A percentile compares a stretch with the other conserved stretches of the same genome.
Conservation (phyloP, 2,113 vertebrate species). For the Hippocampus barbouri region DNA sequence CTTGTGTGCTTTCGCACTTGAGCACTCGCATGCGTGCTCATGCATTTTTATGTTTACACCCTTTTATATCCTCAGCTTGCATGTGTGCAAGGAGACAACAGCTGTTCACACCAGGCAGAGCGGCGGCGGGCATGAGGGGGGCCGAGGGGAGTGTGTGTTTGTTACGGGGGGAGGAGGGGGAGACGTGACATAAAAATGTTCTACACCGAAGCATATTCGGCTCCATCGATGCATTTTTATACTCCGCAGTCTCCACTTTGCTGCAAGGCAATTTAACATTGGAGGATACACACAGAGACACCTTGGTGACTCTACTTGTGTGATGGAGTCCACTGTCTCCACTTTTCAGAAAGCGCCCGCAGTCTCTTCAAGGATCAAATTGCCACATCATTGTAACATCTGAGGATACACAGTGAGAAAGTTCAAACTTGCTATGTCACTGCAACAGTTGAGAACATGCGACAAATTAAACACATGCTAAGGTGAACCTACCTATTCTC, state of each 20-base stretch:
- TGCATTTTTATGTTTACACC: slow-evolving; percentile 54
- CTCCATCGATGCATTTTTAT: not conserved
- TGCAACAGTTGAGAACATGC: not conserved
- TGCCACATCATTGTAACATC: not conserved
- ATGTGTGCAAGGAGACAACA: slow-evolving; percentile 48
- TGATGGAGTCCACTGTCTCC: not conserved
- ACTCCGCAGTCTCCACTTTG: not conserved
- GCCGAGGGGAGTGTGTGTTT: too few species aligned
- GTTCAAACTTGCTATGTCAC: not conserved
- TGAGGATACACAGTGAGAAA: not conserved
- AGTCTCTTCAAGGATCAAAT: not conserved
- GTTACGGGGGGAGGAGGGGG: not conserved
- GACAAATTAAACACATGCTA: too few species aligned
- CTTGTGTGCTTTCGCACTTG: slow-evolving; percentile 12
- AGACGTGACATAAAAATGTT: slow-evolving; percentile 45
- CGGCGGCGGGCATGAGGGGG: not conserved
- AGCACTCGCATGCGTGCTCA: slow-evolving; percentile 27
- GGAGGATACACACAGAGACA: not conserved
- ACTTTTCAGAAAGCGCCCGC: not conserved
- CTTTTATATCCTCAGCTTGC: slow-evolving; percentile 48
- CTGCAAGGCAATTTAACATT: not conserved
- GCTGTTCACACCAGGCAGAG: slow-evolving; percentile 57
- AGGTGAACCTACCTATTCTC: too few species aligned
- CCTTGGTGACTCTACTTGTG: not conserved
- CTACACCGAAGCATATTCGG: slow-evolving; percentile 39